Evolutionary conservation across 1,140 invertebrate species (phyloP).

Genomic region (Drosophila obscura): DNA sequence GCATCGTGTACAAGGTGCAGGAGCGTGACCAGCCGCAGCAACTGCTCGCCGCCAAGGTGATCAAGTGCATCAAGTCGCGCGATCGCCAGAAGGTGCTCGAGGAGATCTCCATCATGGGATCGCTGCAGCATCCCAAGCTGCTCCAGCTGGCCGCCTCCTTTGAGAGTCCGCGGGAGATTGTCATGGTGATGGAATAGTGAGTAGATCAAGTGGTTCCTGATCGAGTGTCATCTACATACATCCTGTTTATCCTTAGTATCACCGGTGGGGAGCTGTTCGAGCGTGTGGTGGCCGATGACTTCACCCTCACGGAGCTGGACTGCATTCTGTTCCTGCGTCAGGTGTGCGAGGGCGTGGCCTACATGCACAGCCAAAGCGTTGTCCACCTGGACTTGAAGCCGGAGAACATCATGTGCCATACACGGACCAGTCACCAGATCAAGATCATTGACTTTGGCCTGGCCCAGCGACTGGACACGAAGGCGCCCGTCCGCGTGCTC

Average conservation of each 20-base stretch:
- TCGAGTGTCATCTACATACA: not conserved
- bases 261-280: slow-evolving; percentile 97
- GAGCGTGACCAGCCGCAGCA: slow-evolving; percentile 88
- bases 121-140: slow-evolving; percentile 94
- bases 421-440: slow-evolving; percentile 89
- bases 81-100: slow-evolving; percentile 94
- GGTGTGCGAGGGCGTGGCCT: slow-evolving; percentile 95
- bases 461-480: slow-evolving; percentile 90
- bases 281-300: slow-evolving; percentile 95
- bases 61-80: slow-evolving; percentile 91
- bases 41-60: slow-evolving; percentile 95
- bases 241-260: slow-evolving; percentile 86
- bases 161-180: slow-evolving; percentile 92
- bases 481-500: slow-evolving; percentile 89
- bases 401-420: slow-evolving; percentile 96
- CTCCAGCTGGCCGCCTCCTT: slow-evolving; percentile 94
- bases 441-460: slow-evolving; percentile 97
- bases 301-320: slow-evolving; percentile 94
- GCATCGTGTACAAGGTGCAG: slow-evolving; percentile 89
- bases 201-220: slow-evolving; percentile 76
- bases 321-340: slow-evolving; percentile 96
- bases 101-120: slow-evolving; percentile 97
- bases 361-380: slow-evolving; percentile 93
- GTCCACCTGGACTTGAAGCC: slow-evolving; percentile 97
- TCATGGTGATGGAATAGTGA: slow-evolving; percentile 98